Evolutionary conservation across 1,140 invertebrate genomes (phyloP), one percentile per base, ranked within the genome.

Genomic region (Drosophila mojavensis): DNA sequence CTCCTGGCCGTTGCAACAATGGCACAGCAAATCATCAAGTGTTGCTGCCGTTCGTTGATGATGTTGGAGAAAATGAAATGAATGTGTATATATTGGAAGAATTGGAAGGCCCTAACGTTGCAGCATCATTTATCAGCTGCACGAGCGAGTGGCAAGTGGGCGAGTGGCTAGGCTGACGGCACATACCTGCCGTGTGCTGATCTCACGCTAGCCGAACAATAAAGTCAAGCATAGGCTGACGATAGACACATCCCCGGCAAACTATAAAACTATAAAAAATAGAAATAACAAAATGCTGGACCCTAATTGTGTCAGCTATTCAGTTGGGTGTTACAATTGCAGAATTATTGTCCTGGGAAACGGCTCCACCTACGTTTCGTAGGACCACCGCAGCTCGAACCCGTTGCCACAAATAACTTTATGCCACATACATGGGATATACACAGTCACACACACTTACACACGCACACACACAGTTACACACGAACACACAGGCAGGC

Each of bases 281-380:
- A 47, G 4, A 6, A 45, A 6, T 11, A 5, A n/a, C 43, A 17
- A 47, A 9, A 47, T 15, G 17, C 43, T 47, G 15, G 43, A 47
- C 43, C 43, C 43, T 47, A 15, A 47, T 47, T 26, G 26, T 41
- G 13, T 28, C 26, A 43, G 41, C 67, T 62, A 56, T 61, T 55
- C 60, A 69, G 47, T 20, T 67, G 45, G 68, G 64, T 89, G 80
- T 84, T 81, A 90, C 78, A 89, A 89, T 89, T 89, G 85, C 84
- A 81, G 80, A 89, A 90, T 89, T 89, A 89, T 89, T 89, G 85
- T 82, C 84, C 71, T 89, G 84, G 84, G 84, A 89, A 89, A 47
- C 50, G 70, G 80, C 78, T 89, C 85, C 84, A 90, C 85, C 84
- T 75, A 54, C 78, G 68, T 60, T 89, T 89, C 84, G 56, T 73